Evolutionary conservation across 1,140 invertebrate genomes (phyloP), one percentile per base, ranked within the genome.

Genomic region (Drosophila leontia): DNA sequence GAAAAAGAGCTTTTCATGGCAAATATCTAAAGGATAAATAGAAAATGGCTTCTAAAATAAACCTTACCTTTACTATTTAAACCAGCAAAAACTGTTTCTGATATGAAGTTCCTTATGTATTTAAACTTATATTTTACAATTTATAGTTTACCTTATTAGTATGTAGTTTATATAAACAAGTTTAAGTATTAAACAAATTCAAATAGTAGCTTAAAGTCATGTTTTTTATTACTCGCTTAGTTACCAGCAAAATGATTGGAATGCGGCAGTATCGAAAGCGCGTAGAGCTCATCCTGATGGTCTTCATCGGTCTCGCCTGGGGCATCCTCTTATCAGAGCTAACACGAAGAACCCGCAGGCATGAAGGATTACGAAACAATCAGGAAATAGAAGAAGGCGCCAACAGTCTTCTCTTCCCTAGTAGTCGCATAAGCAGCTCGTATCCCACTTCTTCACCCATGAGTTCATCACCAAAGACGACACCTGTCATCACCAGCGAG

Each of bases 241-340:
- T 1, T 23, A 9, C 17, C 13, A 11, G 2, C 5, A n/a, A 51
- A 32, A 75, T 81, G 75, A 53, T 53, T 39, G 57, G 63, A 55
- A 48, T 60, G 2, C 29, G 60, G 1, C 72, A 47, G 9, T 47
- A 78, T 17, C 53, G 69, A 9, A 72, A 67, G 32, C 82, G 82
- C 13, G 5, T 75, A 41, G 75, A 86, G 57, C 41, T 81, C 26
- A 13, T 79, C 29, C 13, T 86, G 7, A 70, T 85, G 78, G 45
- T 86, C 11, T 51, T 86, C 15, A 45, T 82, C 7, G 82, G 82
- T 7, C 34, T 86, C 12, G 53, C 69, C 8, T 86, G 69, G 51
- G 82, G 82, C 13, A 42, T 70, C 7, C 37, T 78, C 7, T 11
- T 86, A 2, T 86, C 82, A 1, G 55, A 57, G 29, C 47, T 86